Conservation (phyloP, 2,888 invertebrate genomes). For the Nomada hirtipes region DNA sequence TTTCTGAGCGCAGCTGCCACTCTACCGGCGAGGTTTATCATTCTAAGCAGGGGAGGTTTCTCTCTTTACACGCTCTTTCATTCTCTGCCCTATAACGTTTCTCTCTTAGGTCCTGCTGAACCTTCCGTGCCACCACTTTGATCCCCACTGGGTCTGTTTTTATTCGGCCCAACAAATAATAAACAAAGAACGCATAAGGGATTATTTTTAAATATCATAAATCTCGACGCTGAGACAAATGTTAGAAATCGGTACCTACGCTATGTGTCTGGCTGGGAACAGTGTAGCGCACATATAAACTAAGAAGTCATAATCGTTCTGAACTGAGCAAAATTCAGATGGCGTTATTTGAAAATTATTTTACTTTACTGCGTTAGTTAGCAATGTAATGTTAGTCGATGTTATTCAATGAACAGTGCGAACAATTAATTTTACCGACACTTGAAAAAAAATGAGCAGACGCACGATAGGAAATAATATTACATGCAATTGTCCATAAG, state of each 20-base stretch:
- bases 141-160: background rate
- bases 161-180: slow-evolving; percentile 10
- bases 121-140: slow-evolving; percentile 34
- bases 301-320: background rate
- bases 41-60: slow-evolving; percentile 74
- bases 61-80: slow-evolving; percentile 44
- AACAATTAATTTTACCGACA: background rate
- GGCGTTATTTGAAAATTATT: too few relatives aligned
- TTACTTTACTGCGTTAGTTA: too few relatives aligned
- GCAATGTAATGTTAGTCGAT: too few relatives aligned
- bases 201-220: background rate
- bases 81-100: slow-evolving; percentile 25
- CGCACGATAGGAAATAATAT: background rate
- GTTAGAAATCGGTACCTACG: background rate
- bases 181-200: slow-evolving; percentile 7
- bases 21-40: slow-evolving; percentile 66
- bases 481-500: background rate
- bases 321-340: too few relatives aligned
- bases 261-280: too few relatives aligned
- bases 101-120: slow-evolving; percentile 21
- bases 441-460: background rate
- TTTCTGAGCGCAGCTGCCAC: slow-evolving; percentile 70
- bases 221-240: background rate
- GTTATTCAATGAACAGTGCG: background rate
- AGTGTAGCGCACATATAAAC: background rate